These are phyloP conservation scores for Cryptotis parvus DNA, from an alignment of 2,113 vertebrate species.

Conservation along the genomic window DNA sequence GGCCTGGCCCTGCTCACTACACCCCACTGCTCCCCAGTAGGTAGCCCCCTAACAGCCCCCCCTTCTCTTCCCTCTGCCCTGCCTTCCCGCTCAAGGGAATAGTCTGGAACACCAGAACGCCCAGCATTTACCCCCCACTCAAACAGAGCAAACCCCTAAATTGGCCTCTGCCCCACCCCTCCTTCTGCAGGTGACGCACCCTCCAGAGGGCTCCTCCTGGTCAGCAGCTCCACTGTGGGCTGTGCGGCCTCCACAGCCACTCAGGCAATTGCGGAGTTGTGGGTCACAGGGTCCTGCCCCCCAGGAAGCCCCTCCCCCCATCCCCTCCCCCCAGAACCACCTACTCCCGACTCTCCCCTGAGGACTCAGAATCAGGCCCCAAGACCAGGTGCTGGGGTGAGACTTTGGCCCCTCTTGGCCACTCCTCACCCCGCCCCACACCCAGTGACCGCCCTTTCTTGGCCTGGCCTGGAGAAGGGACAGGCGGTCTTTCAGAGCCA, in stretches of 20 bases:
- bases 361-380: background rate
- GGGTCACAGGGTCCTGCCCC: background rate
- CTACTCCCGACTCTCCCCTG: background rate
- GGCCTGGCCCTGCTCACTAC: background rate
- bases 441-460: background rate
- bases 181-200: slow-evolving; percentile 11
- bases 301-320: background rate
- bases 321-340: background rate
- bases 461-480: background rate
- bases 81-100: background rate
- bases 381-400: background rate
- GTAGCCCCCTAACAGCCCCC: background rate
- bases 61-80: background rate
- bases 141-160: slow-evolving; percentile 35
- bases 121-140: slow-evolving; percentile 65
- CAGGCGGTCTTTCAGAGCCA: background rate
- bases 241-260: background rate
- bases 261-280: too few species aligned
- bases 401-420: background rate
- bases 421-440: background rate
- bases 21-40: background rate
- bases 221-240: background rate
- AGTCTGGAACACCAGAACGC: slow-evolving; percentile 51
- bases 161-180: background rate
- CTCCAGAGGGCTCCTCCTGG: background rate